Evolutionary conservation across 2,113 vertebrate genomes (phyloP), one percentile per base, ranked within the genome.

Genomic region (Aepyceros melampus): DNA sequence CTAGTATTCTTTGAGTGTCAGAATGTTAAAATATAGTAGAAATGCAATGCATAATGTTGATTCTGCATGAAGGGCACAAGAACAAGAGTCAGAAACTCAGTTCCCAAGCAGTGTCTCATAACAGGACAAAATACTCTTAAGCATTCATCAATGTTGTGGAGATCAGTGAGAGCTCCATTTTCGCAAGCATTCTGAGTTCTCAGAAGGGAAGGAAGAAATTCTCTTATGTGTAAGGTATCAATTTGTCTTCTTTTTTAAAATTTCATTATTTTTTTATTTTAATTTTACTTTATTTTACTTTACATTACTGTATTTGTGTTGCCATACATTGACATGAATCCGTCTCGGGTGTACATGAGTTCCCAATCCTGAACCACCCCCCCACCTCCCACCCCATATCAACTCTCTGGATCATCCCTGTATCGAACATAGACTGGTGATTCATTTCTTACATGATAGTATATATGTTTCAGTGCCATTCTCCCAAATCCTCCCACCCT

Each of bases 161-260:
- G 14, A 60, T 62, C 49, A 89, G 25, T 71, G 49, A 96, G 31
- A 58, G 21, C 7, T 43, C 31, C 17, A 79, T 53, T 97, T 97
- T 67, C 83, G 45, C 49, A 82, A 82, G 40, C 15, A 90, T 84
- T 94, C 47, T 64, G 7, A 88, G 23, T 58, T 94, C 43, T 92
- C 53, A 94, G 78, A 94, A 87, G n/a, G 33, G 31, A 97, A 97
- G 33, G 9, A 94, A 95, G 40, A 95, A 90, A 13, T 15, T 62
- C 33, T 95, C 25, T 89, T 62, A 53, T 53, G 3, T 51, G 17
- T 16, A 81, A 93, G 29, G 33, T 67, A 90, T 49, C 36, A 87
- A 94, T 87, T 96, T 62, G 45, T 71, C 27, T 87, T 84, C 23
- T 79, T n/a, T n/a, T n/a, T n/a, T n/a, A n/a, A n/a, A n/a, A n/a